These are phyloP conservation scores for Smithornis capensis DNA, from an alignment of 2,113 vertebrate genomes.

Conservation along the genomic window DNA sequence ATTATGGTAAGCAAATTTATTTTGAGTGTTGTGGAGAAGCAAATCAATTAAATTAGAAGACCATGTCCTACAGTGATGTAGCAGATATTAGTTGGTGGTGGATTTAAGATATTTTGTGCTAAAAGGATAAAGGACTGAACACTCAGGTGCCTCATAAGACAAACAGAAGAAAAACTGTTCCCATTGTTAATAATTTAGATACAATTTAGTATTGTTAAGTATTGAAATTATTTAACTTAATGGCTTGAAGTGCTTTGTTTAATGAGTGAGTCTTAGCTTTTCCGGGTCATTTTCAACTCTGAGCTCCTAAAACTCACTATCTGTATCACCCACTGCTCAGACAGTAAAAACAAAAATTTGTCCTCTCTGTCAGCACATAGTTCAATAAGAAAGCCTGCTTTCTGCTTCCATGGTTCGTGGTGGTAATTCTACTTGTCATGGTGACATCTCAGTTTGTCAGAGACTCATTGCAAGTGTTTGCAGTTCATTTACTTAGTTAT, in stretches of 20 bases:
- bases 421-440: not conserved
- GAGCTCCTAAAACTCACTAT: not conserved
- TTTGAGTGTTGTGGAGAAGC: not conserved
- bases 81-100: not conserved
- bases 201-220: not conserved
- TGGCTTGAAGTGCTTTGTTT: not conserved
- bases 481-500: not conserved
- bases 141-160: not conserved
- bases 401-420: not conserved
- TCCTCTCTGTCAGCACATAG: not conserved
- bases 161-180: not conserved
- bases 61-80: rapidly evolving
- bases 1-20: not conserved
- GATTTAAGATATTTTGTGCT: not conserved
- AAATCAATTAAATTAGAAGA: not conserved
- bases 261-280: not conserved
- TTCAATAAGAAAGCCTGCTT: not conserved
- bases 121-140: not conserved
- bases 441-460: not conserved
- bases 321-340: not conserved
- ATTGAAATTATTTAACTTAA: not conserved
- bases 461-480: not conserved
- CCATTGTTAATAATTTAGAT: not conserved
- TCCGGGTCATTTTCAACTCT: not conserved
- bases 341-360: not conserved